phyloP scores from a whole-genome alignment of 2,797 vertebrate genomes.

The Chelidonichthys spinosus region DNA sequence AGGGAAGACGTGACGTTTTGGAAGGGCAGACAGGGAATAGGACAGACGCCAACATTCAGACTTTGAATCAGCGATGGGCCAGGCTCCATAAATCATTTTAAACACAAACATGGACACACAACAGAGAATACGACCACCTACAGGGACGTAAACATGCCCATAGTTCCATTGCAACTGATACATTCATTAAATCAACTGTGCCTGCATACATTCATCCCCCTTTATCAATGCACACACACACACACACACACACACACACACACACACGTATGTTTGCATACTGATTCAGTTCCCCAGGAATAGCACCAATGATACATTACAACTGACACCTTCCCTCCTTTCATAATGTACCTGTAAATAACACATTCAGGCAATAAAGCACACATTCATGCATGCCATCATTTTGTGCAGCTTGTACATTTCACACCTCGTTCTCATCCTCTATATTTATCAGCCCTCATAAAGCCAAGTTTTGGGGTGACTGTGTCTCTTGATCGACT shows the following conservation, averaged over 20 bases:
- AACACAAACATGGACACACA: conserved; percentile 19
- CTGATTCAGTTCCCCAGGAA: conserved; percentile 50
- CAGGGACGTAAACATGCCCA: conserved; percentile 7
- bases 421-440: conserved; percentile 26
- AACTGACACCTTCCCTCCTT: conserved; percentile 18
- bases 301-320: conserved; percentile 42
- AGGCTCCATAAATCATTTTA: conserved; percentile 46
- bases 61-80: conserved; percentile 17
- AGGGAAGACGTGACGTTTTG: conserved; percentile 18
- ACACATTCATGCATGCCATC: conserved; percentile 2
- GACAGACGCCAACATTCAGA: conserved; percentile 22
- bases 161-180: conserved; percentile 30
- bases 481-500: conserved; percentile 55
- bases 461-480: conserved; percentile 41
- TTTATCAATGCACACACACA: conserved; percentile 24
- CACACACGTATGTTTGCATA: conserved; percentile 35
- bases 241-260: not conserved
- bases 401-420: conserved; percentile 16
- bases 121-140: conserved; percentile 16
- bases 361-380: conserved; percentile 7
- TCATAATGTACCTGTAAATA: not conserved
- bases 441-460: conserved; percentile 41
- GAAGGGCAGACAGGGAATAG: conserved; percentile 22
- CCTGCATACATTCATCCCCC: conserved; percentile 13
- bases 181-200: conserved; percentile 19